Percentiles rank a stretch among this genome's conserved stretches.
phyloP scores from a whole-genome alignment of 2,797 vertebrate genomes.

The Merluccius polli region DNA sequence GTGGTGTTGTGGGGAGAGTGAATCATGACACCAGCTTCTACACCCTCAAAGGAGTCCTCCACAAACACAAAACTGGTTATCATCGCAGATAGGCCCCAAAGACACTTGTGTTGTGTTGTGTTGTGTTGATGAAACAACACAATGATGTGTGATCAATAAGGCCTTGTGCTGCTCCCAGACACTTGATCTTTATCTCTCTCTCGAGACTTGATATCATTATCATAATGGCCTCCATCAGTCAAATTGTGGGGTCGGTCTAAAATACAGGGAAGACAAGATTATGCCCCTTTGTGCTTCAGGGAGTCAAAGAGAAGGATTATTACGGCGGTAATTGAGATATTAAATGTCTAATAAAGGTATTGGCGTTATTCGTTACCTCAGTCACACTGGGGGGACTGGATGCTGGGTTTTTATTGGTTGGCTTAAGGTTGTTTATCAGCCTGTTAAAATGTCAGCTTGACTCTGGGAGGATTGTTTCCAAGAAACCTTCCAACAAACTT shows the following conservation, averaged over 20 bases:
- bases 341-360: background rate
- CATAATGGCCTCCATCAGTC: background rate
- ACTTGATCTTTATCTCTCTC: background rate
- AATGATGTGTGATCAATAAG: background rate
- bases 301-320: constrained; percentile 8
- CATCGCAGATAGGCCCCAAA: background rate
- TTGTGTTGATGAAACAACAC: background rate
- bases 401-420: constrained; percentile 3
- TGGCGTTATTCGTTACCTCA: background rate
- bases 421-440: background rate
- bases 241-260: background rate
- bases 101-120: background rate
- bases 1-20: background rate
- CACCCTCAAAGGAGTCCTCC: background rate
- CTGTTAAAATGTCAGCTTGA: background rate
- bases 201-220: background rate
- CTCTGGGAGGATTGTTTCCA: background rate
- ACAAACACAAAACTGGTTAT: background rate
- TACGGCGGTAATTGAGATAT: background rate
- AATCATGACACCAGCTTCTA: background rate
- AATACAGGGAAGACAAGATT: background rate
- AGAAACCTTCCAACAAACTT: background rate
- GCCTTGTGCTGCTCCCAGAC: background rate
- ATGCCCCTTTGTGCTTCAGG: background rate
- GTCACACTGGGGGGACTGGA: background rate